A percentile compares a stretch with the other conserved stretches of the same genome.
Conservation (phyloP, 2,797 vertebrate species). For the Eulemur mongoz region DNA sequence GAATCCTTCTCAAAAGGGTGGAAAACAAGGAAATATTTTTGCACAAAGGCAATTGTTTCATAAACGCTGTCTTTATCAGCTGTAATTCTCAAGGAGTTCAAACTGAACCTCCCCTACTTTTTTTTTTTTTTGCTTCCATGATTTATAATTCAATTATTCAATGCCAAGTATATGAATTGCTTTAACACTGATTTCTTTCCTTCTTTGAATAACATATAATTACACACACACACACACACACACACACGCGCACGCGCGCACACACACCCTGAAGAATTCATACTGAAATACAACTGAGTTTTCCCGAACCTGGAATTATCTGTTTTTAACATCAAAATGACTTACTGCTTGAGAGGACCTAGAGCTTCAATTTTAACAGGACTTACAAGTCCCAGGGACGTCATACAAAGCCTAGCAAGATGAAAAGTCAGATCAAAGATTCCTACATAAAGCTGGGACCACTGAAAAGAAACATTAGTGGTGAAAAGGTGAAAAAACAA, state of each 20-base stretch:
- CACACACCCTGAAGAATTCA: neutral
- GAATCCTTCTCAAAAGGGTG: neutral
- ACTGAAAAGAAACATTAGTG: neutral
- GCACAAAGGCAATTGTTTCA: neutral
- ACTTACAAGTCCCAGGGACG: neutral
- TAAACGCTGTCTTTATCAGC: constrained; percentile 1
- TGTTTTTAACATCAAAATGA: constrained; percentile 34
- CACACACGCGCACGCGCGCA: neutral
- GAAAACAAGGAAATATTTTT: constrained; percentile 40
- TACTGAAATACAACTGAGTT: constrained; percentile 1
- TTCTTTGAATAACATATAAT: neutral
- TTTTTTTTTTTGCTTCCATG: neutral
- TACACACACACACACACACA: neutral
- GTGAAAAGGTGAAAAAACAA: neutral
- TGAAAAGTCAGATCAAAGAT: neutral
- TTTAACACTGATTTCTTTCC: neutral
- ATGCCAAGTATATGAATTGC: neutral
- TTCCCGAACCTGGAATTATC: neutral
- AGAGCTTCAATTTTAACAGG: neutral
- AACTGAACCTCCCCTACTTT: neutral
- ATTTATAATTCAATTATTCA: constrained; percentile 11
- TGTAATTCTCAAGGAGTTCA: neutral
- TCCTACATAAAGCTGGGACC: neutral
- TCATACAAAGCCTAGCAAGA: neutral
- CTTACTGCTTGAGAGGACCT: neutral